These are phyloP conservation scores for Pipistrellus pipistrellus DNA, from an alignment of 2,797 vertebrate genomes.

Conservation along the genomic window DNA sequence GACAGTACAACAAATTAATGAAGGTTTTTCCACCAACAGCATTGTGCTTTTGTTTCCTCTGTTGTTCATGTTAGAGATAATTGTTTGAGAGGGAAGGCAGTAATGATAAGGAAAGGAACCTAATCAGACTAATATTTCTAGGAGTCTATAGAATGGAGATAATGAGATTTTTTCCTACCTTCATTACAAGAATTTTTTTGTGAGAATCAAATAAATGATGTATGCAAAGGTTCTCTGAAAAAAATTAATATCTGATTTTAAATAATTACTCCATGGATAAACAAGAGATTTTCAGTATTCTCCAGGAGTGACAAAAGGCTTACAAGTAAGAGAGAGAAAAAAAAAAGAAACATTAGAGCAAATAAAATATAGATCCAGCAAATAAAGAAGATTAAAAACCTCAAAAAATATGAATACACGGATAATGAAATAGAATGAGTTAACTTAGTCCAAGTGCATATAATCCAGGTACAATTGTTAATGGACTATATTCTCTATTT, in stretches of 20 bases:
- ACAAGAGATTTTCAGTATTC: not conserved
- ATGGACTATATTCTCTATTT: not conserved
- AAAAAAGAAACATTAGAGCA: not conserved
- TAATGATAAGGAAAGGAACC: not conserved
- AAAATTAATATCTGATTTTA: not conserved
- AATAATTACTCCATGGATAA: not conserved
- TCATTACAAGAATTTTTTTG: not conserved
- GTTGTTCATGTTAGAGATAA: not conserved
- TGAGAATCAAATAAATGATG: not conserved
- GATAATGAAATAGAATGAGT: not conserved
- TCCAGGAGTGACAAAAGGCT: not conserved
- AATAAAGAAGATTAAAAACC: not conserved
- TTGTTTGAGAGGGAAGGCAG: slow-evolving; percentile 5
- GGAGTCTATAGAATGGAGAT: not conserved
- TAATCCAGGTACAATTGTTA: not conserved
- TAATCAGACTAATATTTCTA: not conserved
- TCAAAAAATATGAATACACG: not conserved
- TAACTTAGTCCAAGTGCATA: not conserved
- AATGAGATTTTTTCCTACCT: not conserved
- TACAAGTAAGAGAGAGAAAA: not conserved
- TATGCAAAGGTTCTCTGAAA: not conserved
- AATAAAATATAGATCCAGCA: not conserved
- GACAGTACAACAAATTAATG: not conserved
- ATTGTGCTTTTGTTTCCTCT: not conserved
- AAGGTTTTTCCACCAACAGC: not conserved